Base-by-base conservation (phyloP, 2,113 vertebrate species). In the Labrus mixtus region DNA sequence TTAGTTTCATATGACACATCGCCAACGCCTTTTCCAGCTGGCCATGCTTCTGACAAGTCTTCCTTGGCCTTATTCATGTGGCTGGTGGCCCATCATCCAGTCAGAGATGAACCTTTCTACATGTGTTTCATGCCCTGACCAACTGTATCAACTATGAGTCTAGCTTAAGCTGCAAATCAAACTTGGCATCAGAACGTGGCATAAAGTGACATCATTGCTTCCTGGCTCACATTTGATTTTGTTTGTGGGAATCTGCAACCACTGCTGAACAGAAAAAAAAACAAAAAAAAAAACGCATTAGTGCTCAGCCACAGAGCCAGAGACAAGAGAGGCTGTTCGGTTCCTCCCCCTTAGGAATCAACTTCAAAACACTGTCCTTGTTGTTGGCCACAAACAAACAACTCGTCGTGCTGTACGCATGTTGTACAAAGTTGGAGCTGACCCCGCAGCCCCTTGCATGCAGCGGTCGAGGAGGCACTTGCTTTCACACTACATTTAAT, bases 401-500 rank as follows among this genome's bases (percentile, higher is more conserved):
- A 68, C 70, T 63, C 61, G 69, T 67, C 45, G 17, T 69, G 72
- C 63, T 71, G n/a, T 78, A 53, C 64, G 61, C 74, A 73, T 77
- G 80, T 79, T 50, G 58, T 67, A 37, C 76, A 69, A 68, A 68
- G 75, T 53, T 78, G 75, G 46, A 25, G 56, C 45, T 80, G 73
- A 86, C 81, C 82, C 55, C 45, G 53, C 13, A 17, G 85, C 58
- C 16, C 16, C 25, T 81, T 15, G 53, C 70, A 76, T 75, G 71
- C 57, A 78, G 57, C 23, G 19, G 68, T 65, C 62, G 62, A 61
- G 15, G 54, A 68, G 58, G 20, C 58, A 39, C 48, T 77, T 62
- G 79, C 58, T 83, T 88, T 89, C 82, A 90, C 86, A 79, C 74
- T 68, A 77, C 90, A 83, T 63, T 90, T 78, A 76, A 68, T 81